Evolutionary conservation across 2,113 vertebrate genomes (phyloP).

Genomic region (Lophotis ruficrista): DNA sequence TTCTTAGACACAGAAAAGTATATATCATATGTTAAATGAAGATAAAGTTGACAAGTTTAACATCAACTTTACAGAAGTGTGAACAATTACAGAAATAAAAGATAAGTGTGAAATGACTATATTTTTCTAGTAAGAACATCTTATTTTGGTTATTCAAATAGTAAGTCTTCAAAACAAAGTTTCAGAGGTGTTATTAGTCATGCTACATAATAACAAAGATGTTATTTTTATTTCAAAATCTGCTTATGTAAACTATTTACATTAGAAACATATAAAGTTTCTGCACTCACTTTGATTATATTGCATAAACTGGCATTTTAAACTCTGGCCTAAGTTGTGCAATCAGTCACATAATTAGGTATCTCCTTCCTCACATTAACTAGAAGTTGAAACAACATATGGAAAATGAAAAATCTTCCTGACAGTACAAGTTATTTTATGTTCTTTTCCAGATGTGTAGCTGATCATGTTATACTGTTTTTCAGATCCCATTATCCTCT

Average conservation of each 20-base stretch:
- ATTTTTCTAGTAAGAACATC: background rate
- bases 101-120: background rate
- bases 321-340: background rate
- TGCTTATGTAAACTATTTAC: background rate
- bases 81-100: background rate
- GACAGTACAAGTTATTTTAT: background rate
- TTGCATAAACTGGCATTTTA: background rate
- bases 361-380: background rate
- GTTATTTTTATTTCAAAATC: background rate
- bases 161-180: background rate
- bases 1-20: background rate
- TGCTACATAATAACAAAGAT: background rate
- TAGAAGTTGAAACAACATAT: conserved; percentile 21
- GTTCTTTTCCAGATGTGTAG: conserved; percentile 29
- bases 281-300: background rate
- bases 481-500: background rate
- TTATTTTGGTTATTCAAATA: background rate
- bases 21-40: background rate
- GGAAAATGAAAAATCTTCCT: conserved; percentile 25
- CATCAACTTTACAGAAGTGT: background rate
- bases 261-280: background rate
- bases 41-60: background rate
- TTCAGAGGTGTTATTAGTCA: background rate
- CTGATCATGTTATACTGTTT: background rate
- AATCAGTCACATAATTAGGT: background rate